Conservation (phyloP, 2,113 vertebrate genomes). For the Neogale vison region DNA sequence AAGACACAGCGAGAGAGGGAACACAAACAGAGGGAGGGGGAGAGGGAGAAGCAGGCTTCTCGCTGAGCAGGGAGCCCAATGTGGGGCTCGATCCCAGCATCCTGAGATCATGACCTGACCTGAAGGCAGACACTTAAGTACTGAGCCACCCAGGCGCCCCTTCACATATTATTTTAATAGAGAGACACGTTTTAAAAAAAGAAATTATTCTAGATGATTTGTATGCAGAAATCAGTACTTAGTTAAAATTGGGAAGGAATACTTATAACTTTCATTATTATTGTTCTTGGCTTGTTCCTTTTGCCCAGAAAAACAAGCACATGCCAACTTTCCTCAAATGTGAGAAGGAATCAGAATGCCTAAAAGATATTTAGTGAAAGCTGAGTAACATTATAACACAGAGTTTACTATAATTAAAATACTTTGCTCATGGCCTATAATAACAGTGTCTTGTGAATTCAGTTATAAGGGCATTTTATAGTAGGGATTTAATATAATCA, state of each 20-base stretch:
- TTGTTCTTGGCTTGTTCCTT: background rate
- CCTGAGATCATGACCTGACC: too few relatives aligned
- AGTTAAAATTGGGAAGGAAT: background rate
- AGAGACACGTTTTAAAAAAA: background rate
- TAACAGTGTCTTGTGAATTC: background rate
- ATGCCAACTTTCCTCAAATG: background rate
- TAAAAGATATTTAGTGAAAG: conserved; percentile 31
- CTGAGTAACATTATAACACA: background rate
- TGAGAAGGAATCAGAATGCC: background rate
- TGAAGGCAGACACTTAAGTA: too few relatives aligned
- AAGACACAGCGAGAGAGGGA: too few relatives aligned
- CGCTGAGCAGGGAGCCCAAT: too few relatives aligned
- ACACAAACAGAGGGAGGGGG: too few relatives aligned
- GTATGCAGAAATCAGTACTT: conserved; percentile 12
- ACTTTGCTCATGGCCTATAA: background rate
- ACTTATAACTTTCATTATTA: conserved; percentile 24
- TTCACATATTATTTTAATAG: background rate
- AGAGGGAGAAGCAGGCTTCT: too few relatives aligned
- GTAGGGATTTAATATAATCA: background rate
- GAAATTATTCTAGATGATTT: background rate
- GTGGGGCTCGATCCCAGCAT: too few relatives aligned
- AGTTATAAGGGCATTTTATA: conserved; percentile 1
- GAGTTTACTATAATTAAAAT: conserved; percentile 39
- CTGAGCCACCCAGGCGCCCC: too few relatives aligned
- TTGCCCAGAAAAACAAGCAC: background rate